Evolutionary conservation across 2,888 invertebrate genomes (phyloP).

Genomic region (Heterodera filipjevi): DNA sequence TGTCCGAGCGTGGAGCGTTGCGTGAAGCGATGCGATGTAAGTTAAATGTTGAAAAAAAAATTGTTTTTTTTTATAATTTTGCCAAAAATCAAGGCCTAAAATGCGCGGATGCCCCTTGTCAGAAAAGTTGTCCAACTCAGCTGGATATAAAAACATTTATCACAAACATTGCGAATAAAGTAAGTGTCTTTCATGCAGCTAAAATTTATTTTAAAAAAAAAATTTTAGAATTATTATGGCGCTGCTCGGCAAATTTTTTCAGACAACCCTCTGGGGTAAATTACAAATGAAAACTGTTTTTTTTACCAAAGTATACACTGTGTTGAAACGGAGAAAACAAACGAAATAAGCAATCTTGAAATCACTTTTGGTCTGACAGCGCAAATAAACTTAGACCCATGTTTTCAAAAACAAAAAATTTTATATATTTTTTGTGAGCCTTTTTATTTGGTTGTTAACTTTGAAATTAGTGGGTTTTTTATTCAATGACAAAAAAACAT

Average conservation of each 20-base stretch:
- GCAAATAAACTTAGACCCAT: no score
- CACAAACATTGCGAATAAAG: conserved; percentile 91
- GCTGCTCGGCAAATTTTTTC: conserved; percentile 91
- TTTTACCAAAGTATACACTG: no score
- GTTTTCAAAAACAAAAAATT: no score
- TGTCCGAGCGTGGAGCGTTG: conserved; percentile 91
- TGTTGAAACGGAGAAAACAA: no score
- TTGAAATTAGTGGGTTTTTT: no score
- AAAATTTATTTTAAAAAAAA: neutral
- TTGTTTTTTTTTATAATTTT: no score
- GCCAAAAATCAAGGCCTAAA: conserved; percentile 54
- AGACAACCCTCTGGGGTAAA: conserved; percentile 86
- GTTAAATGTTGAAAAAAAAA: no score
- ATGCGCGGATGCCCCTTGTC: conserved; percentile 72
- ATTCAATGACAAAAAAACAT: no score
- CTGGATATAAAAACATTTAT: conserved; percentile 95
- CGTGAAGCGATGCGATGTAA: conserved; percentile 66
- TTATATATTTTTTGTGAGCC: no score
- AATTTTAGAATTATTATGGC: conserved; percentile 88
- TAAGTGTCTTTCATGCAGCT: conserved; percentile 60
- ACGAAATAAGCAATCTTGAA: no score
- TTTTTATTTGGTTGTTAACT: no score
- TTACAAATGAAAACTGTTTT: conserved; percentile 73
- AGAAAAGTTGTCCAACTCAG: conserved; percentile 97
- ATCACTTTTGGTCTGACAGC: no score